Conservation (phyloP, 1,140 invertebrate species). For the Trissolcus basalis region DNA sequence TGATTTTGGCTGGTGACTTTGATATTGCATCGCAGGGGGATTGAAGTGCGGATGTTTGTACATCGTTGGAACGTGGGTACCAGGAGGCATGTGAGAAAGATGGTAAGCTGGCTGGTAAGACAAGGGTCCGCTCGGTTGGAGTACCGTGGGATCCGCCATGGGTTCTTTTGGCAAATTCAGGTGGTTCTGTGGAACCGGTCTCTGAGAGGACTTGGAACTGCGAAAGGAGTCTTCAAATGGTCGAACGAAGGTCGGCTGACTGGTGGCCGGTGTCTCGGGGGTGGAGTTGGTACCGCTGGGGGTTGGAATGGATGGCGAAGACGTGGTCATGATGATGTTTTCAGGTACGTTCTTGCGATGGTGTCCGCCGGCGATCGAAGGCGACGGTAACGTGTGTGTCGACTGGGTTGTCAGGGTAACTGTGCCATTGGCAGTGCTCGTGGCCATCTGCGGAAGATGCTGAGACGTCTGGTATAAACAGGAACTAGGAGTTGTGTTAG, state of each 20-base stretch:
- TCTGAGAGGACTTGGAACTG: slow-evolving; percentile 63
- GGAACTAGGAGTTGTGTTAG: slow-evolving; percentile 60
- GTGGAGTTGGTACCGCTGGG: slow-evolving; percentile 30
- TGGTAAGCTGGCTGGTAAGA: slow-evolving; percentile 61
- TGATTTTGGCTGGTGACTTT: slow-evolving; percentile 53
- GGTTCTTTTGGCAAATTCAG: slow-evolving; percentile 48
- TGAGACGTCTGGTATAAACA: slow-evolving; percentile 60
- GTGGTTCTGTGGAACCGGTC: slow-evolving; percentile 62
- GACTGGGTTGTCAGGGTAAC: slow-evolving; percentile 64
- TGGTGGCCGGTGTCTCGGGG: slow-evolving; percentile 3
- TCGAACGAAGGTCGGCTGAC: slow-evolving; percentile 72
- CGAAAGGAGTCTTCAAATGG: slow-evolving; percentile 75
- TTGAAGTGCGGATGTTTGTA: slow-evolving; percentile 67
- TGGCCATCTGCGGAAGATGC: slow-evolving; percentile 19
- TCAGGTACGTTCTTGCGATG: slow-evolving; percentile 49
- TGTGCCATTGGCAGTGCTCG: slow-evolving; percentile 28
- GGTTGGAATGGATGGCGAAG: not conserved
- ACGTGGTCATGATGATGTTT: slow-evolving; percentile 22
- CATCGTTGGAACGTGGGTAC: slow-evolving; percentile 64
- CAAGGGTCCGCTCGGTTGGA: slow-evolving; percentile 37
- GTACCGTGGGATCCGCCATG: slow-evolving; percentile 32
- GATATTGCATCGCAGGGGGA: slow-evolving; percentile 45
- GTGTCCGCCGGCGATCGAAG: slow-evolving; percentile 17
- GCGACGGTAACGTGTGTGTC: slow-evolving; percentile 55
- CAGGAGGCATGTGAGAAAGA: slow-evolving; percentile 63